phyloP scores from a whole-genome alignment of 2,888 invertebrate genomes.

The Tetheella fluctuosa region DNA sequence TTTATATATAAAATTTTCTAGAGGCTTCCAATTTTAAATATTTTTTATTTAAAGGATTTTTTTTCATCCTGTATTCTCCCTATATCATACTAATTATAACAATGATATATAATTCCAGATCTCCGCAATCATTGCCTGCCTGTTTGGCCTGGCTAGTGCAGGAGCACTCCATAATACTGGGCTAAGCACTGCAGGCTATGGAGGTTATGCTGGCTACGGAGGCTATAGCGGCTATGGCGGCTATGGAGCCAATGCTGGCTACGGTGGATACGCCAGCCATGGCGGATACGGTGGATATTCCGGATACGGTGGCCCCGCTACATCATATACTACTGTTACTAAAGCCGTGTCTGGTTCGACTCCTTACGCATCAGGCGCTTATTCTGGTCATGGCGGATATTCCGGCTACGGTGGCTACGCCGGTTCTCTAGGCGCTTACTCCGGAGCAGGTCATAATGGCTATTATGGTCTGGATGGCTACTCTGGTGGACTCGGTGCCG shows the following conservation, averaged over 20 bases:
- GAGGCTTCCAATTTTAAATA: too few species aligned
- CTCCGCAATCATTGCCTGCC: conserved; percentile 9
- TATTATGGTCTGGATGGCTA: conserved; percentile 1
- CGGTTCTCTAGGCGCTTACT: conserved; percentile 21
- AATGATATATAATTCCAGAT: conserved; percentile 9
- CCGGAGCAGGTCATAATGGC: conserved; percentile 11
- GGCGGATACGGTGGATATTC: background rate
- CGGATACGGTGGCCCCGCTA: conserved; percentile 7
- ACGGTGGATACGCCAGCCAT: background rate
- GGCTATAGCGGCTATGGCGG: conserved; percentile 9
- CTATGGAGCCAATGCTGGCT: background rate
- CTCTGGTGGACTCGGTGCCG: conserved; percentile 14
- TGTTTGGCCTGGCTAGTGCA: conserved; percentile 8
- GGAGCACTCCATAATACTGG: background rate
- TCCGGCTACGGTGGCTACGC: conserved; percentile 29
- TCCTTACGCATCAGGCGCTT: conserved; percentile 4
- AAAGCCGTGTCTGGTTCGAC: conserved; percentile 2
- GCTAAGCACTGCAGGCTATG: background rate
- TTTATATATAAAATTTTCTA: too few species aligned
- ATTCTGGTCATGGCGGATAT: conserved; percentile 10
- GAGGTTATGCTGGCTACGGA: background rate
- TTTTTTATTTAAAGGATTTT: too few species aligned
- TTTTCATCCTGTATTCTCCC: too few species aligned
- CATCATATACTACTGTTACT: conserved; percentile 11
- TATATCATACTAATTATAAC: too few species aligned